Evolutionary conservation across 2,113 vertebrate genomes (phyloP).

Genomic region (Leucopsar rothschildi): DNA sequence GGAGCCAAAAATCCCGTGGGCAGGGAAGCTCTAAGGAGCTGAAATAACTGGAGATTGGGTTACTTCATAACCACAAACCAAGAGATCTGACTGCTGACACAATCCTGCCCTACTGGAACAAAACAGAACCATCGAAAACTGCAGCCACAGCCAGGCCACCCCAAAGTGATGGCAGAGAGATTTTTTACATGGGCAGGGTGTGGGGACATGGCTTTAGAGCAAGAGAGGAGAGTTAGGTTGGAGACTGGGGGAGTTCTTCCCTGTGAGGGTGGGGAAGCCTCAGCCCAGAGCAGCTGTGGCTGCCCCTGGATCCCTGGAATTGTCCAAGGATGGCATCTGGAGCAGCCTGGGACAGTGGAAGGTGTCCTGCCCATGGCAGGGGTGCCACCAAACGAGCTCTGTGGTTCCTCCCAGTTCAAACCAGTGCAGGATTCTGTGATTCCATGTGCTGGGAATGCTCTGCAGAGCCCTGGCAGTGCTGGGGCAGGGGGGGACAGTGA

Average conservation of each 20-base stretch:
- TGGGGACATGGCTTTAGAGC: neutral
- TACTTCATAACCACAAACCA: neutral
- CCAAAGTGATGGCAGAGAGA: rapidly evolving
- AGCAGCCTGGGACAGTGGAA: rapidly evolving
- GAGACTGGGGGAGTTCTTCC: neutral
- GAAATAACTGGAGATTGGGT: neutral
- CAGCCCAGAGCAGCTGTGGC: neutral
- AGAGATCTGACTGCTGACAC: neutral
- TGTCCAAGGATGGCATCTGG: neutral
- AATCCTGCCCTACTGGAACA: neutral
- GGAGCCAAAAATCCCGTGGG: neutral
- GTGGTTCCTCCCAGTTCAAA: no score
- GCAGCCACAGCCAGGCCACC: neutral
- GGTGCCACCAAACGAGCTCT: neutral
- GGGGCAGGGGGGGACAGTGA: neutral
- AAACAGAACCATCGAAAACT: rapidly evolving
- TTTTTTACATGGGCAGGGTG: rapidly evolving
- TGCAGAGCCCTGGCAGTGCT: neutral
- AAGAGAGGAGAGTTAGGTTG: neutral
- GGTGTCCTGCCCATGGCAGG: neutral
- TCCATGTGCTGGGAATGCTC: neutral
- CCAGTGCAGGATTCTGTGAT: neutral
- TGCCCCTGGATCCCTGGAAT: neutral
- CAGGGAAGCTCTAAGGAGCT: neutral
- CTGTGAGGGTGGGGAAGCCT: neutral